These are phyloP conservation scores for Epizoanthus fatuus DNA, from an alignment of 92 coral and sea anemone species.

Conservation along the genomic window DNA sequence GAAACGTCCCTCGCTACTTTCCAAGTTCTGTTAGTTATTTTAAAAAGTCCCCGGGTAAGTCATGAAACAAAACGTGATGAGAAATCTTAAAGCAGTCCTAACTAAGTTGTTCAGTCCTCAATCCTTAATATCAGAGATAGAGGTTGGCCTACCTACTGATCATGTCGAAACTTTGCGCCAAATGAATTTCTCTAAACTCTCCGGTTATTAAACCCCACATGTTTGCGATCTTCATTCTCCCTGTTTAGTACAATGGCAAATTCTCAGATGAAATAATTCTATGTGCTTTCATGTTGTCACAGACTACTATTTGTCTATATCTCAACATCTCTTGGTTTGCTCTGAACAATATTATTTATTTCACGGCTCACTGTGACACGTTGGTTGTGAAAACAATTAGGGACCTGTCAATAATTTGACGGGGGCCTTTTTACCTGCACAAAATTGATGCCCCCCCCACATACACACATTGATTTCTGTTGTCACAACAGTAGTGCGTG, in stretches of 20 bases:
- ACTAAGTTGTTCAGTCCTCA: slow-evolving; percentile 7
- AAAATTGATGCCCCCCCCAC: no score
- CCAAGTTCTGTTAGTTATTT: slow-evolving; percentile 4
- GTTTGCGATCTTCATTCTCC: neutral
- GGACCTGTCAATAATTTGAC: no score
- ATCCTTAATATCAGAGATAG: neutral
- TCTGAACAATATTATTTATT: no score
- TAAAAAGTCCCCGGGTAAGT: slow-evolving; percentile 18
- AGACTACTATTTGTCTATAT: no score
- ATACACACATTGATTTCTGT: no score
- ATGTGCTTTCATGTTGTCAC: neutral
- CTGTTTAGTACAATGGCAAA: neutral
- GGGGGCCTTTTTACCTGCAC: no score
- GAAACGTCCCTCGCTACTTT: neutral
- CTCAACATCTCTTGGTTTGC: no score
- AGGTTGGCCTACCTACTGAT: slow-evolving; percentile 2
- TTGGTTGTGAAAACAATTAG: no score
- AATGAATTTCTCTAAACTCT: slow-evolving; percentile 2
- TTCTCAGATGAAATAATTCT: neutral
- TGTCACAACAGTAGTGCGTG: no score
- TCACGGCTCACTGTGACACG: no score
- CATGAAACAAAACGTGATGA: neutral
- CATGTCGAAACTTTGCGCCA: neutral
- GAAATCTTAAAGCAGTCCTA: neutral
- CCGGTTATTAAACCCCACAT: slow-evolving; percentile 1